These are phyloP conservation scores for Mnemiopsis leidyi DNA, from an alignment of 37 sponge, comb jelly and placozoan species.

Conservation along the genomic window DNA sequence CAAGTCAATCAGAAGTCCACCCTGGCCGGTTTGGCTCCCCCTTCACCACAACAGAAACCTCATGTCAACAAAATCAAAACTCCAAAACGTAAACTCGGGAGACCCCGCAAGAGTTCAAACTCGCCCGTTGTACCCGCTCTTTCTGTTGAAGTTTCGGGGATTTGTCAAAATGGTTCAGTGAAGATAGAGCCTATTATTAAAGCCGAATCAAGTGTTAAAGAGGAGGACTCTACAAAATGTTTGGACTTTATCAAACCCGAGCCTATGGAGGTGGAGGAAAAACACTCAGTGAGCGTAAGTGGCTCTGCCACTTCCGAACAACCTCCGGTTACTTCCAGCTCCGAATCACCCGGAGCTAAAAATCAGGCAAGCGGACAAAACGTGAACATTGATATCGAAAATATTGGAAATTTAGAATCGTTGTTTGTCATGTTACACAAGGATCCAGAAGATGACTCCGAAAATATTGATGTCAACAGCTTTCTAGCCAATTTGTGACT, in stretches of 20 bases:
- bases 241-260: background rate
- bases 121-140: background rate
- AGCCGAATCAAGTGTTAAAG: background rate
- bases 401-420: constrained; percentile 32
- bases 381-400: constrained; percentile 7
- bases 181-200: background rate
- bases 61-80: background rate
- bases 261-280: constrained; percentile 16
- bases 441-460: background rate
- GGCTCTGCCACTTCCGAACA: background rate
- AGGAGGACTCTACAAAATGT: background rate
- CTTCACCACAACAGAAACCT: background rate
- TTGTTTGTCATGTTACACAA: constrained; percentile 32
- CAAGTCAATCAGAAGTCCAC: background rate
- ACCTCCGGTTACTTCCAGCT: background rate
- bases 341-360: background rate
- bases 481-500: constrained; percentile 37
- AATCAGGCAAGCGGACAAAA: background rate
- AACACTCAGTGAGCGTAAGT: background rate
- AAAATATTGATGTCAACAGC: constrained; percentile 17
- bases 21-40: background rate
- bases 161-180: background rate
- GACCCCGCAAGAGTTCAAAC: too few relatives aligned
- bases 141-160: background rate
- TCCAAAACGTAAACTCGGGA: background rate